A percentile compares a stretch with the other conserved stretches of the same genome.
These are phyloP conservation scores for Apodemus speciosus DNA, from an alignment of 2,113 vertebrate genomes.

Conservation along the genomic window DNA sequence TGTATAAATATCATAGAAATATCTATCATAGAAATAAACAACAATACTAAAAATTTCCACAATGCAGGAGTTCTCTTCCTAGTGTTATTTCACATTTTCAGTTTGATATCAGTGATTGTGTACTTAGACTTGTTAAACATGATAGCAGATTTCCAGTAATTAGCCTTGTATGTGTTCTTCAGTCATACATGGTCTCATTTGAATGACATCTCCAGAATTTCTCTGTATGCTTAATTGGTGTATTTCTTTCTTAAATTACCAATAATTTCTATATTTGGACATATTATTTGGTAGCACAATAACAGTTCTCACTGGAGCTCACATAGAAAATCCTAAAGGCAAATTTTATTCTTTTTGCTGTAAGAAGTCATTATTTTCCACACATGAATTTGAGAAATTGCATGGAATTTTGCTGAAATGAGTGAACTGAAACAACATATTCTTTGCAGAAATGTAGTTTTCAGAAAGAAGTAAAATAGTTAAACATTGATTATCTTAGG, in stretches of 20 bases:
- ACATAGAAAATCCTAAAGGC: background rate
- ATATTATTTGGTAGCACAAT: background rate
- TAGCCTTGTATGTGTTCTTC: background rate
- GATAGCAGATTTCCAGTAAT: background rate
- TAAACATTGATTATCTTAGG: background rate
- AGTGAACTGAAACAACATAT: background rate
- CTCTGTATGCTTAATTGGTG: background rate
- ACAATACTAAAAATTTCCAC: background rate
- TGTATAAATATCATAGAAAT: background rate
- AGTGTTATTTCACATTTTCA: background rate
- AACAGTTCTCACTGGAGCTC: background rate
- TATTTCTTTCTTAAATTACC: constrained; percentile 33
- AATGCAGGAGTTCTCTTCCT: background rate
- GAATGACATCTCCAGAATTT: background rate
- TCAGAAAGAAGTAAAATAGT: background rate
- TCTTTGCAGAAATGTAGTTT: background rate
- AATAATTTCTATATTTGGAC: background rate
- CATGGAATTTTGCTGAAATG: constrained; percentile 15
- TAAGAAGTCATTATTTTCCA: constrained; percentile 13
- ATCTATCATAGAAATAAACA: background rate
- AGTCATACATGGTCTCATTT: background rate
- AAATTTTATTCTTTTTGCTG: constrained; percentile 26
- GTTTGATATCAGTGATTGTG: background rate
- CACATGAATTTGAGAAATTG: background rate
- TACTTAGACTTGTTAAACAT: background rate